Base-by-base conservation (phyloP, 2,888 invertebrate species). In the Anticlea derivata region DNA sequence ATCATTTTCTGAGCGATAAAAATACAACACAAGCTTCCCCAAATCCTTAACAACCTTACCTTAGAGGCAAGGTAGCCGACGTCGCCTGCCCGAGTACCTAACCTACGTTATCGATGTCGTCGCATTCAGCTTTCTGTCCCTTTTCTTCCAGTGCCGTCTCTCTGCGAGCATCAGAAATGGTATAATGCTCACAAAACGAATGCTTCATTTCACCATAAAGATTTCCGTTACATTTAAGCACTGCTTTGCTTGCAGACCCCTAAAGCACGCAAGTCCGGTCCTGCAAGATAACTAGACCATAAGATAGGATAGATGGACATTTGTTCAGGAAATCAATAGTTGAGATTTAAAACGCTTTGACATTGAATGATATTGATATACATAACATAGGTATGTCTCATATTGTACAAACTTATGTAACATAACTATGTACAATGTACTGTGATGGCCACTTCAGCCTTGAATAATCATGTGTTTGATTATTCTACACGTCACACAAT, bases 381-480 rank as follows among this genome's bases (percentile, higher is more conserved):
- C n/a, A n/a, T n/a, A n/a, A n/a, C n/a, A n/a, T n/a, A n/a, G n/a
- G n/a, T n/a, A n/a, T n/a, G n/a, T n/a, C n/a, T n/a, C n/a, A n/a
- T n/a, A n/a, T n/a, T n/a, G n/a, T n/a, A n/a, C n/a, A n/a, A n/a
- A n/a, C n/a, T n/a, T n/a, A n/a, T n/a, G n/a, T 85, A 83, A 59
- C 40, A 37, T 51, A 54, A 47, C 50, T 81, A 80, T 80, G 78
- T 76, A 76, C 78, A 72, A 67, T 73, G 77, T 74, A 70, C 76
- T 73, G 71, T 84, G 86, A 84, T 85, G 82, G 78, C 66, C 71
- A 59, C 61, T 63, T 69, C 74, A 80, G 79, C 88, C 87, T 86
- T 87, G 87, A 79, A 63, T 66, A 71, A 79, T 81, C 75, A 78
- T 84, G 73, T 85, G 83, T 86, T 85, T 80, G 78, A 81, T 84